Base-by-base conservation (phyloP, 2,113 vertebrate genomes). In the Notechis scutatus region DNA sequence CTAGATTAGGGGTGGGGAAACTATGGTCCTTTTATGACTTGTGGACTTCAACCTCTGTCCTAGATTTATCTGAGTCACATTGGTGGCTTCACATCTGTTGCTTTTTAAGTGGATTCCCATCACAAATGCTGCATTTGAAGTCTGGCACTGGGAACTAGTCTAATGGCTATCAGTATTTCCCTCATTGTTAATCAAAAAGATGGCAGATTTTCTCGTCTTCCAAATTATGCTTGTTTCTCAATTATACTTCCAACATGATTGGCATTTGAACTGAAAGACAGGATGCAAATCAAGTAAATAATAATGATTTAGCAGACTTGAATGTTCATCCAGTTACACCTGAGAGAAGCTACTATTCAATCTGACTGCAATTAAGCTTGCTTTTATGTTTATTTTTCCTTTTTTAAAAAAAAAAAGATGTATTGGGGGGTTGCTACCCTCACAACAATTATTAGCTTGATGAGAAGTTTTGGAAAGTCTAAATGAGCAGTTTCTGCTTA, bases 401-500 rank as follows among this genome's bases (percentile, higher is more conserved):
- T 20, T 74, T 45, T 21, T n/a, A n/a, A n/a, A n/a, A 45, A 47
- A 47, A 47, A 52, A 11, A 7, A 23, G 1, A 15, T n/a, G 45
- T 64, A 24, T 23, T 12, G 26, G 56, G 92, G 57, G 88, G 18
- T 29, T 50, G 26, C 54, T 18, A 21, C 5, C 57, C 21, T 52
- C 85, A 54, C 64, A 92, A 92, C 57, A 59, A 85, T 90, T 47
- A 89, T 57, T 11, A 59, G 10, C 69, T 34, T 42, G 39, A 59
- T 10, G 3, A 21, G 15, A 24, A 57, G 26, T 64, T 64, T 29
- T 54, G 54, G 18, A 45, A 24, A 85, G 88, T 15, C 88, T 69
- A 85, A 50, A 69, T 20, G 69, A 90, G 54, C 64, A 26, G 81
- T 90, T 92, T 92, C 92, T 92, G 92, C 92, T 85, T 90, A 69